Conservation (phyloP, 2,888 invertebrate species). For the Nudaria mundana region DNA sequence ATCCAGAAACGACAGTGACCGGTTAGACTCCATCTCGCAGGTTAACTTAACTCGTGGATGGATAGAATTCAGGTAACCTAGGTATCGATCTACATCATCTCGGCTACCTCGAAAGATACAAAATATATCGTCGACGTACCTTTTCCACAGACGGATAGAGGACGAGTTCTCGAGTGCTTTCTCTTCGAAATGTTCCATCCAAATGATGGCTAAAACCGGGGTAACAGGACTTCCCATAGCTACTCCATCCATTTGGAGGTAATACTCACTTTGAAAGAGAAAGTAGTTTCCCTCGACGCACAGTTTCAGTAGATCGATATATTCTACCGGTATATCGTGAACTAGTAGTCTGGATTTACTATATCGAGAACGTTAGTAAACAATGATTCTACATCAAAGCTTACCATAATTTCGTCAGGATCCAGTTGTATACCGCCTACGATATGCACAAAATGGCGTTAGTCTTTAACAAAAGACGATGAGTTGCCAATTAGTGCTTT, state of each 20-base stretch:
- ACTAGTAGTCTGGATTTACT: not conserved
- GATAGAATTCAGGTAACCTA: not conserved
- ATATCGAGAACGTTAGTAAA: not conserved
- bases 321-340: not conserved
- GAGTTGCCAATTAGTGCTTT: not conserved
- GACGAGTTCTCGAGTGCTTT: not conserved
- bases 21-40: not conserved
- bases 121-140: not conserved
- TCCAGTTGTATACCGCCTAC: not conserved
- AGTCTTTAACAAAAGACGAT: not conserved
- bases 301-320: not conserved
- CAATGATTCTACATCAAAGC: not conserved
- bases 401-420: not conserved
- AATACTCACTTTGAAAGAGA: slow-evolving; percentile 1
- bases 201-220: not conserved
- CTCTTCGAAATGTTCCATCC: slow-evolving; percentile 1
- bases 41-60: not conserved
- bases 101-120: not conserved
- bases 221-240: slow-evolving; percentile 2
- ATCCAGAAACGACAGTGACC: not conserved
- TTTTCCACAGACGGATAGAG: not conserved
- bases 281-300: slow-evolving; percentile 1
- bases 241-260: slow-evolving; percentile 2
- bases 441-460: not conserved
- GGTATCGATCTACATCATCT: not conserved